A percentile compares a stretch with the other conserved stretches of the same genome.
Conservation (phyloP, 2,113 vertebrate genomes). For the Labrus mixtus region DNA sequence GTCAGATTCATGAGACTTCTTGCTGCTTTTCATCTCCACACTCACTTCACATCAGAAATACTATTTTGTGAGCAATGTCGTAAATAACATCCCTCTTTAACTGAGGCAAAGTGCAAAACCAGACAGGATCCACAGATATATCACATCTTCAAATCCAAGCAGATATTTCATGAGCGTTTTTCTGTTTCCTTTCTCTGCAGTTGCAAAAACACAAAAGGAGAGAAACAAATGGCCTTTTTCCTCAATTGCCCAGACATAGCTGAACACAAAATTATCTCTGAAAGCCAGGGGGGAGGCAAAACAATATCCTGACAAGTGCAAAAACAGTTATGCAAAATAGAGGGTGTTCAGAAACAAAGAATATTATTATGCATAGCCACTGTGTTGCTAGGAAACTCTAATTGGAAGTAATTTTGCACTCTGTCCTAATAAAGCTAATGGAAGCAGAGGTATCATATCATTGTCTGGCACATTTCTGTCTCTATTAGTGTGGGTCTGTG, state of each 20-base stretch:
- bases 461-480: conserved; percentile 33
- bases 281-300: conserved; percentile 60
- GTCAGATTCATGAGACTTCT: conserved; percentile 36
- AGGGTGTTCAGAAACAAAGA: conserved; percentile 40
- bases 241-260: conserved; percentile 51
- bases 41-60: conserved; percentile 39
- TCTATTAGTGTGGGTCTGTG: conserved; percentile 47
- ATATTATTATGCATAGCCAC: conserved; percentile 57
- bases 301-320: conserved; percentile 70
- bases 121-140: conserved; percentile 9
- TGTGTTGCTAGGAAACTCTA: conserved; percentile 75
- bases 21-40: conserved; percentile 54
- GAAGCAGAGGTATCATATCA: conserved; percentile 61
- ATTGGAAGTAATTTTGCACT: conserved; percentile 78
- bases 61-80: conserved; percentile 33
- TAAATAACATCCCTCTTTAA: conserved; percentile 37
- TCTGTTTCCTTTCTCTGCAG: background rate
- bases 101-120: conserved; percentile 21
- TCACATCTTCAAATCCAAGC: background rate
- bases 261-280: conserved; percentile 55
- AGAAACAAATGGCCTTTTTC: conserved; percentile 53
- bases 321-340: conserved; percentile 41
- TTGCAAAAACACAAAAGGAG: conserved; percentile 37
- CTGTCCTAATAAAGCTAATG: conserved; percentile 71
- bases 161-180: background rate